Conservation (phyloP, 1,140 invertebrate species). For the Lordiphosa clarofinis region DNA sequence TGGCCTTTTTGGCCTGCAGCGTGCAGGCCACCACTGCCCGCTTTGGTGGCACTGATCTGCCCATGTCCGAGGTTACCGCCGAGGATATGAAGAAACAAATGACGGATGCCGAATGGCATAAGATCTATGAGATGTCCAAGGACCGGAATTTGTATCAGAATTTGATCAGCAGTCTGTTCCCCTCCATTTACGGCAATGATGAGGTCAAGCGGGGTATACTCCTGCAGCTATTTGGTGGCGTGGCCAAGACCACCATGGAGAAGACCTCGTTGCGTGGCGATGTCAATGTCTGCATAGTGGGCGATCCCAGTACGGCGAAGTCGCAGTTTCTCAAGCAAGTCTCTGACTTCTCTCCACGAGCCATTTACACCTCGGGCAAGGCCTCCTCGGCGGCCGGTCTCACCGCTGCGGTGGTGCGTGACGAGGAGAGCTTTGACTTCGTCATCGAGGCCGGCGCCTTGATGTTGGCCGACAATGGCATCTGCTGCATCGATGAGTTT, state of each 20-base stretch:
- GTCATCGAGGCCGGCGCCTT: conserved; percentile 99
- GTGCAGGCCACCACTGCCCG: conserved; percentile 91
- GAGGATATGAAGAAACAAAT: conserved; percentile 96
- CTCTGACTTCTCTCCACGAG: conserved; percentile 95
- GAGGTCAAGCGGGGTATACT: conserved; percentile 98
- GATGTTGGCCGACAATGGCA: conserved; percentile 99
- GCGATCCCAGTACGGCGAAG: conserved; percentile 99
- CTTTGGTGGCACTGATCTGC: conserved; percentile 89
- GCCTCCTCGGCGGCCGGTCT: conserved; percentile 98
- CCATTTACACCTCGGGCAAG: conserved; percentile 99
- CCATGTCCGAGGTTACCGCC: conserved; percentile 91
- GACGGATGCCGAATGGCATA: conserved; percentile 96
- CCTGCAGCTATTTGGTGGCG: conserved; percentile 98
- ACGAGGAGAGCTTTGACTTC: conserved; percentile 99
- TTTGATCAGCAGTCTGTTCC: conserved; percentile 95
- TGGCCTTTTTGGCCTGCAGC: conserved; percentile 97
- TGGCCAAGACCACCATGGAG: conserved; percentile 96
- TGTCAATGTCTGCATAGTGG: conserved; percentile 98
- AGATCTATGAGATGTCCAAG: conserved; percentile 97
- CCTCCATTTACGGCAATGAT: conserved; percentile 98
- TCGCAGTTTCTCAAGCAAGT: conserved; percentile 98
- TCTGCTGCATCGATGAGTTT: conserved; percentile 99
- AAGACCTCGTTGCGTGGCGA: conserved; percentile 94
- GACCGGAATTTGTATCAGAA: conserved; percentile 96
- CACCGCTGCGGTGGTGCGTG: conserved; percentile 97